Percentiles rank a stretch among this genome's conserved stretches.
phyloP scores from a whole-genome alignment of 2,888 invertebrate genomes.

The Orthonevra nobilis region DNA sequence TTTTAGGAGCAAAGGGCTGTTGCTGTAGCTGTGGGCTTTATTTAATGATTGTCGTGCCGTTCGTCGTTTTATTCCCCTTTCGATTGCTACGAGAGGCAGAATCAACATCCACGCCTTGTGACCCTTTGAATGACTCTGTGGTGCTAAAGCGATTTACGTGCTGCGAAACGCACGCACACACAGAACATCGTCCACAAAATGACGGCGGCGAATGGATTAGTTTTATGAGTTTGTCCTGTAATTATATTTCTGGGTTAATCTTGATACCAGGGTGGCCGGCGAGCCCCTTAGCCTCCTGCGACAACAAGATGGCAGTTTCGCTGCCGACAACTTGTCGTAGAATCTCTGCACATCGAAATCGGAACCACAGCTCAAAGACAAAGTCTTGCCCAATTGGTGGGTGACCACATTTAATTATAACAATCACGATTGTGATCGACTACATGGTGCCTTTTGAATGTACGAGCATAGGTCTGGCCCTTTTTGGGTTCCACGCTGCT shows the following conservation, averaged over 20 bases:
- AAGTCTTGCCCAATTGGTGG: conserved; percentile 15
- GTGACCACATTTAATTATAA: conserved; percentile 48
- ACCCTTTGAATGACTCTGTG: background rate
- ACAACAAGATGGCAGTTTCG: background rate
- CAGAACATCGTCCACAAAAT: conserved; percentile 15
- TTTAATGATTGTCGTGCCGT: conserved; percentile 40
- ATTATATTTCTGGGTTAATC: conserved; percentile 68
- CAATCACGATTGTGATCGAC: conserved; percentile 37
- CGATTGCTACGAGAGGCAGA: too few relatives aligned
- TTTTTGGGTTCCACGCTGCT: background rate
- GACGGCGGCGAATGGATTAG: conserved; percentile 26
- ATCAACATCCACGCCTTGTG: background rate
- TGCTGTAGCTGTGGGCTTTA: too few relatives aligned
- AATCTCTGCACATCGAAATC: conserved; percentile 25
- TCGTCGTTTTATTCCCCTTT: too few relatives aligned
- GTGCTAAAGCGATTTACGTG: conserved; percentile 56
- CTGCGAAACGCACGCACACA: conserved; percentile 9
- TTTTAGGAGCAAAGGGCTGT: conserved; percentile 63
- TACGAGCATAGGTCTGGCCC: too few relatives aligned
- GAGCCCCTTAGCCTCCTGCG: background rate
- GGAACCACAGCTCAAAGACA: conserved; percentile 29
- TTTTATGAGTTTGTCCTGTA: conserved; percentile 58
- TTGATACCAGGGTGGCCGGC: conserved; percentile 49
- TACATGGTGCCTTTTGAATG: conserved; percentile 5
- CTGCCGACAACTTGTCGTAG: conserved; percentile 18